Base-by-base conservation (phyloP, 1,140 invertebrate genomes). In the Schlechtendalia chinensis region DNA sequence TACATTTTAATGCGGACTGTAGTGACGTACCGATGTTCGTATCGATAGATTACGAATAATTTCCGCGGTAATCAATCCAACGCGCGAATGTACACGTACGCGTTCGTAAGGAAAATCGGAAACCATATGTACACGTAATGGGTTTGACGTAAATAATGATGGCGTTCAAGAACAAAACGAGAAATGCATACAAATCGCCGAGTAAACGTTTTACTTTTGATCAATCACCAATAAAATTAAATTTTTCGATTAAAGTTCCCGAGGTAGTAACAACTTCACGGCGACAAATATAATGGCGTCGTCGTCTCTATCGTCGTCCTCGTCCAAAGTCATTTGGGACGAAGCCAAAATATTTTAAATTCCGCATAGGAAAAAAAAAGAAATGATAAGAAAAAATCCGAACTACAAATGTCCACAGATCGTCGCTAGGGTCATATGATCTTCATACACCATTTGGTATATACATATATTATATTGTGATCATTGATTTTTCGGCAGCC, bases 311-410 rank as follows among this genome's bases (percentile, higher is more conserved):
- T n/a, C 56, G 19, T 45, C n/a, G n/a, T 47, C 29, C 14, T 17
- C n/a, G 54, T 47, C 19, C 14, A 75, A 19, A 59, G 54, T n/a
- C 54, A 27, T 79, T 79, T 63, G 75, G 58, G 4, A 47, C 17
- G 4, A 12, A n/a, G 22, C 56, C 75, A 79, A 79, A 79, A 79
- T 79, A 63, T 63, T 79, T 47, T 39, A 63, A 79, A 79, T 45
- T 22, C 5, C 58, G 22, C 45, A 14, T 27, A 8, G 17, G 0
- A 54, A 32, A 72, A 72, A 71, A 54, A 22, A 50, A 17, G 14
- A 17, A 72, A 63, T n/a, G 29, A 79, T 3, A 47, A 61, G 5
- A 27, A 63, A 63, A 79, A 11, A 17, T n/a, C n/a, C 11, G 29
- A 61, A 47, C 22, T n/a, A 63, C 24, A 63, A 79, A 63, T 54